Conservation (phyloP, 1,140 invertebrate species). For the Capitella teleta region DNA sequence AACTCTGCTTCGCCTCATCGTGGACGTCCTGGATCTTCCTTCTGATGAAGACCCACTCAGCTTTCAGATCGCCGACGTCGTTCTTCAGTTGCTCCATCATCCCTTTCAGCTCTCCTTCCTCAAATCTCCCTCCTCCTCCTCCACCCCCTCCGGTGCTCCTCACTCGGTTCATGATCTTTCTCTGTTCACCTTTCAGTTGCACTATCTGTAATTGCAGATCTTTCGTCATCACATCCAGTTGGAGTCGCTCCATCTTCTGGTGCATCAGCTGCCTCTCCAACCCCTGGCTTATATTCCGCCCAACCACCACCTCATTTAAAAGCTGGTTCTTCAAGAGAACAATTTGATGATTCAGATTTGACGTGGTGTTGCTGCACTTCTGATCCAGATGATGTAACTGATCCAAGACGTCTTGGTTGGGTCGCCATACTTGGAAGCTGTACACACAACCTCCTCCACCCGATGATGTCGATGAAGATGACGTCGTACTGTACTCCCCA, state of each 20-base stretch:
- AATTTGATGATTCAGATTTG: neutral
- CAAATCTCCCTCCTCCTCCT: neutral
- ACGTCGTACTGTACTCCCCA: no score
- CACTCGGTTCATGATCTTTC: neutral
- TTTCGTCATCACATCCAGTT: slow-evolving; percentile 1
- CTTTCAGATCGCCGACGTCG: slow-evolving; percentile 26
- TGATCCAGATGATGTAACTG: neutral
- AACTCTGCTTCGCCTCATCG: no score
- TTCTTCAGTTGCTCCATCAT: slow-evolving; percentile 7
- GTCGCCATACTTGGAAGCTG: slow-evolving; percentile 1
- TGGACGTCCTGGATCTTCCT: slow-evolving; percentile 28
- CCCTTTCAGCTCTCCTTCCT: neutral
- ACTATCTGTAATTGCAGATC: neutral
- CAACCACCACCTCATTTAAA: neutral
- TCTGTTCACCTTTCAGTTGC: neutral
- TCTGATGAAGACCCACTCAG: slow-evolving; percentile 38
- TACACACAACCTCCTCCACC: slow-evolving; percentile 1
- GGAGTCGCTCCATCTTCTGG: neutral
- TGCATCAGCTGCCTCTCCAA: neutral
- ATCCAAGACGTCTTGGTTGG: neutral
- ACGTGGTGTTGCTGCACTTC: neutral
- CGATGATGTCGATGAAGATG: no score
- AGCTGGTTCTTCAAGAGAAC: neutral
- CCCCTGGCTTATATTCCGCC: neutral
- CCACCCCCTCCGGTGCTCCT: neutral